These are phyloP conservation scores for Todiramphus saurophagus DNA, from an alignment of 2,113 vertebrate genomes.

Conservation along the genomic window DNA sequence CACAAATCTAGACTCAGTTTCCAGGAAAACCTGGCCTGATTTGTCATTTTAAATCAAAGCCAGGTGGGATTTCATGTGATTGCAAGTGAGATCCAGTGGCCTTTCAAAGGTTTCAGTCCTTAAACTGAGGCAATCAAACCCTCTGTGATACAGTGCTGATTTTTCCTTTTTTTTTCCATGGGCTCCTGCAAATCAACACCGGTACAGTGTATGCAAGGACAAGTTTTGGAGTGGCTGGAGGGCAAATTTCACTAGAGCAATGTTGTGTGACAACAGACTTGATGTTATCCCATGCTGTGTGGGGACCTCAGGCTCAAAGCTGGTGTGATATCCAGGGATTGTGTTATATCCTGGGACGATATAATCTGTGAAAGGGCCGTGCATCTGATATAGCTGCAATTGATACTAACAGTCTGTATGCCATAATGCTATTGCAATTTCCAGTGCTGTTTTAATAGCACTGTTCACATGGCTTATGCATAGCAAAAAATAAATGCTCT, in stretches of 20 bases:
- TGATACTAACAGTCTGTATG: not conserved
- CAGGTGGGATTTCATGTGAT: not conserved
- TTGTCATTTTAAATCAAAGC: not conserved
- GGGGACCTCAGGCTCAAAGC: not conserved
- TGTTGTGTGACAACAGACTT: constrained; percentile 3
- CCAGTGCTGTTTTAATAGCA: not conserved
- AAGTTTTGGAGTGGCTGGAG: constrained; percentile 22
- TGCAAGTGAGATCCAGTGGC: not conserved
- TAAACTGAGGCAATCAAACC: not conserved
- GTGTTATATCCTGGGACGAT: not conserved
- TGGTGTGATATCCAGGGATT: not conserved
- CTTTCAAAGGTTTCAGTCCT: not conserved
- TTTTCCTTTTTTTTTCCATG: not conserved
- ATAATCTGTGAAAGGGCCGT: not conserved
- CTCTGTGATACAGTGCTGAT: not conserved
- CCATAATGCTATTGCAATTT: not conserved
- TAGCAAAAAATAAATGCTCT: not conserved
- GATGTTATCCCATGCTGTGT: not conserved
- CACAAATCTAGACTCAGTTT: not conserved
- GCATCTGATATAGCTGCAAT: not conserved
- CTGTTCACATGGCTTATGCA: not conserved
- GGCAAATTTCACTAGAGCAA: constrained; percentile 31
- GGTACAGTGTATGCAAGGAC: not conserved
- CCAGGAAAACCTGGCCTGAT: not conserved
- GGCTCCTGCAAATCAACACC: not conserved